Evolutionary conservation across 2,888 invertebrate genomes (phyloP), one percentile per base, ranked within the genome.

Genomic region (Trissolcus brochymenae): DNA sequence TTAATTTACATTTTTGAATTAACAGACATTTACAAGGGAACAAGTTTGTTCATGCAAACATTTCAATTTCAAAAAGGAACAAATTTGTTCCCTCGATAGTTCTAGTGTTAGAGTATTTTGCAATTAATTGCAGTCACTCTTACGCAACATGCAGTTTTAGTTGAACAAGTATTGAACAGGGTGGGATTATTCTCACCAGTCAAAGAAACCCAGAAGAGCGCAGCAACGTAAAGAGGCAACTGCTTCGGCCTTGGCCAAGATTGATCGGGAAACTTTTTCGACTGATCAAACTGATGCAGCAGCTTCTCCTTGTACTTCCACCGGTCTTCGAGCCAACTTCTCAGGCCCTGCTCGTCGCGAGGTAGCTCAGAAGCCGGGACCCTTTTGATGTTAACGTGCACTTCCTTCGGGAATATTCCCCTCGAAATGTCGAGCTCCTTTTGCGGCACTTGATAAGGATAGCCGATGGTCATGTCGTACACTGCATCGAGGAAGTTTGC

Each of bases 401-500:
- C 94, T 85, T 94, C 92, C 77, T 91, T 91, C 0, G 96, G 96
- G 83, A 95, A 92, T 67, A 91, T 91, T 7, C 96, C 96, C 16
- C 90, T 90, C 6, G 95, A 84, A 55, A 96, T 89, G 83, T 94
- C 93, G 19, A 91, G 86, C 88, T 97, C 96, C 19, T 92, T 93
- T 87, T 95, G 95, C 0, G 95, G 95, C 40, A 94, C 89, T 13
- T 92, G 92, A 79, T 92, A 92, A 4, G 95, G 95, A 88, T 96
- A 97, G 0, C 93, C 95, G n/a, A 97, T 91, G 0, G 96, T 95
- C 79, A 96, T 91, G 87, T 97, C 96, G 87, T 96, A 96, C n/a
- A 97, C 91, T 0, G 95, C 94, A 76, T 93, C 92, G 61, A 96
- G 89, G 21, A 93, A 93, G 9, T 92, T 90, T 72, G 90, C 92